phyloP scores from a whole-genome alignment of 2,113 vertebrate genomes.

The Cathartes aura region DNA sequence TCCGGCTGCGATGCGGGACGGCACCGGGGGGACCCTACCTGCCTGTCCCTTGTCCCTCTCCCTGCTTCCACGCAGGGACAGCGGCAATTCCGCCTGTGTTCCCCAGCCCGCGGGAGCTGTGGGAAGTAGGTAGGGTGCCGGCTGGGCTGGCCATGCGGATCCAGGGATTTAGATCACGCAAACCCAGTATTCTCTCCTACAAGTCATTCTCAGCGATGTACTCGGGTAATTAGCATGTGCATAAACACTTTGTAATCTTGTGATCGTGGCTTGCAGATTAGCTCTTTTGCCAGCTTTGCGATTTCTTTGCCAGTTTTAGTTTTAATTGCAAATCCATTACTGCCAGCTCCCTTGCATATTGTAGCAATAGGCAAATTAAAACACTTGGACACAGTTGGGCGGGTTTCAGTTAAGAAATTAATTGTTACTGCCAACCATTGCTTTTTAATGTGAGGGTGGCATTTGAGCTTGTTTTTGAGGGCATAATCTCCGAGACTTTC shows the following conservation, averaged over 20 bases:
- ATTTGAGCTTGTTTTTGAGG: slow-evolving; percentile 56
- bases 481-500: slow-evolving; percentile 50
- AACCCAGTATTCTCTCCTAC: not conserved
- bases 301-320: slow-evolving; percentile 71
- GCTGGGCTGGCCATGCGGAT: not conserved
- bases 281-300: slow-evolving; percentile 73
- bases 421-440: slow-evolving; percentile 63
- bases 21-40: not conserved
- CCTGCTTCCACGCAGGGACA: not conserved
- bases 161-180: not conserved
- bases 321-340: slow-evolving; percentile 74
- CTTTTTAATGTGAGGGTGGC: slow-evolving; percentile 65
- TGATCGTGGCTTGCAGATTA: slow-evolving; percentile 72
- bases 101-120: not conserved
- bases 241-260: slow-evolving; percentile 73
- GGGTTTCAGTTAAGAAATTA: slow-evolving; percentile 70
- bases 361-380: slow-evolving; percentile 74
- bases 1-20: not conserved
- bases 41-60: not conserved
- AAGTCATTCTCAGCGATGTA: slow-evolving; percentile 50
- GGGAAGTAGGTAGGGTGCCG: not conserved
- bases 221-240: slow-evolving; percentile 65
- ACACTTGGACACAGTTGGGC: slow-evolving; percentile 67
- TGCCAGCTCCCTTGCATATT: slow-evolving; percentile 71
- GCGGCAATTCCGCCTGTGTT: accelerated